Base-by-base conservation (phyloP, 2,888 invertebrate species). In the Sarcophaga carnaria region DNA sequence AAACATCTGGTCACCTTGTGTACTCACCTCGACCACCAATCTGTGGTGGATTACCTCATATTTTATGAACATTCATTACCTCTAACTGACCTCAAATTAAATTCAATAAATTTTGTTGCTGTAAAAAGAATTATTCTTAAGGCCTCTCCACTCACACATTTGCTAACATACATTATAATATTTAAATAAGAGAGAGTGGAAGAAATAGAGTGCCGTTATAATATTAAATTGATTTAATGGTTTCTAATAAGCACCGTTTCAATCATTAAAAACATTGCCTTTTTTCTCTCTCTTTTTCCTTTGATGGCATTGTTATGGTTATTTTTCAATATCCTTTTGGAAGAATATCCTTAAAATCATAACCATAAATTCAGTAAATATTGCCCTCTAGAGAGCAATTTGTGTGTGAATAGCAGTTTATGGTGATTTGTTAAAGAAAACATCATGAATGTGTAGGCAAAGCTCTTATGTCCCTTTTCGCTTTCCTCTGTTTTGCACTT, bases 1-100 rank as follows among this genome's bases (percentile, higher is more conserved):
- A 37, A 66, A 20, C 37, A 67, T 20, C 59, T 80, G 80, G 60
- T 60, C 64, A n/a, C 74, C 47, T 47, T 69, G 6, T 4, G 54
- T 62, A n/a, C 10, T 62, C 10, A n/a, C 10, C 10, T 37, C 37
- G 22, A 14, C 25, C 0, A 20, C 3, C 49, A 62, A 54, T 22
- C 3, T 37, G 2, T 62, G 20, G 10, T 20, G 6, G 17, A 54
- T 63, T 54, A 45, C 22, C 49, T 76, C 25, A 63, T 54, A 63
- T 54, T 70, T 59, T 63, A 12, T 70, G 3, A 3, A 45, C 54
- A 12, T 20, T 69, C 11, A 49, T 69, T 69, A 69, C 12, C 20
- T 49, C 37, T 10, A 59, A 47, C 74, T 74, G 71, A 70, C 82
- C 77, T 69, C 63, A 79, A 75, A 79, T 74, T 75, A 83, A 6